Base-by-base conservation (phyloP, 2,797 vertebrate species). In the Nyctalus aviator region DNA sequence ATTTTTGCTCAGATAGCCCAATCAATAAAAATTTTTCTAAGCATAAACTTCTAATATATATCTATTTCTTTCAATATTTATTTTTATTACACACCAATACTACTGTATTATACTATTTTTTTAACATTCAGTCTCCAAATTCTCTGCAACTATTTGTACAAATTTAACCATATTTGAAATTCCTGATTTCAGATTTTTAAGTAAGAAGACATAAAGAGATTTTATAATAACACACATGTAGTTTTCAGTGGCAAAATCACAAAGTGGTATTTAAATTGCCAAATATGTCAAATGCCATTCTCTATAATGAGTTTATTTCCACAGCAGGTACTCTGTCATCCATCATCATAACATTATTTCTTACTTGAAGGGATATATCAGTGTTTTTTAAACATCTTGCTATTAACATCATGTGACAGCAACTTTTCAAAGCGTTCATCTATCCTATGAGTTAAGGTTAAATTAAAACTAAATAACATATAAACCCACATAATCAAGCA, bases 151-250 rank as follows among this genome's bases (percentile, higher is more conserved):
- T 72, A 55, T 53, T 46, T 91, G 15, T 32, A 88, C 13, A 88
- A 75, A n/a, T 91, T 93, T 89, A 91, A 89, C 66, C 44, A 64
- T 81, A 83, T 46, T 30, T 82, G 64, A 86, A 91, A 37, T 89
- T 84, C 77, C 55, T 77, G n/a, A 64, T 68, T 92, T 75, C 66
- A 84, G 59, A 62, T 88, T 87, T 91, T 83, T 81, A 83, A 68
- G 66, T 71, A 90, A 73, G 48, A 53, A 75, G 53, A 79, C 59
- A 7, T 87, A 73, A 53, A 64, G 35, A 69, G 46, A 81, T 93
- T 95, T 91, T 87, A 68, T 69, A 64, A 76, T 59, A 66, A 87
- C 6, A 91, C 7, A 8, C 15, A 57, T 53, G n/a, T n/a, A 50
- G 57, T 93, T 92, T 92, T 79, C 37, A 73, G 23, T 75, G 35